Base-by-base conservation (phyloP, 1,140 invertebrate genomes). In the Trachymyrmex cornetzi region DNA sequence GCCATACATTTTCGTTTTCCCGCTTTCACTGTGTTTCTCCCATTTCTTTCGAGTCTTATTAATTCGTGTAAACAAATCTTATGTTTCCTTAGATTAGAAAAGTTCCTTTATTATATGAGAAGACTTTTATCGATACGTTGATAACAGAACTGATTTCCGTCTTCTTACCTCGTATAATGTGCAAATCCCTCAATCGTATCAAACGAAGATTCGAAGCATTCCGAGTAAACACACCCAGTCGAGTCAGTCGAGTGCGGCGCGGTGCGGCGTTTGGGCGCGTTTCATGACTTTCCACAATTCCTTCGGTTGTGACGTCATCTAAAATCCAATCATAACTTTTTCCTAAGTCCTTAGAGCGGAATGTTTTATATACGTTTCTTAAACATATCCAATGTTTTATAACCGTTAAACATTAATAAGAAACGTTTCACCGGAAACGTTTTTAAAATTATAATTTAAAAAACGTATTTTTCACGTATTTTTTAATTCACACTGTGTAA, bases 191-290 rank as follows among this genome's bases (percentile, higher is more conserved):
- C 34, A 19, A 67, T 85, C 16, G 75, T 53, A 5, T 12, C n/a
- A 6, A 72, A 24, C 57, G 14, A 48, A 55, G 24, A 55, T 50
- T 19, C n/a, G 30, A 34, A 34, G 6, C 30, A 14, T 16, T 50
- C 12, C 3, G 30, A 22, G 24, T 77, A 88, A 89, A 88, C 69
- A 88, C 84, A 44, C 75, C 55, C 87, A 77, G 48, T 50, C 48
- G 14, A 50, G 48, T 16, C 87, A 77, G 48, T 50, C 48, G 14
- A 50, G 48, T 16, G 48, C 3, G 48, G 14, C 48, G 48, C 0
- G n/a, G n/a, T n/a, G n/a, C n/a, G n/a, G n/a, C n/a, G 27, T 27
- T 27, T 27, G 27, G 44, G 44, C 44, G 44, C 2, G 48, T 50
- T 50, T 50, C 14, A 50, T 50, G 48, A 50, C 11, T 48, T 48